Percentiles rank a stretch among this genome's conserved stretches.
phyloP scores from a whole-genome alignment of 2,113 vertebrate genomes.

The Procavia capensis region DNA sequence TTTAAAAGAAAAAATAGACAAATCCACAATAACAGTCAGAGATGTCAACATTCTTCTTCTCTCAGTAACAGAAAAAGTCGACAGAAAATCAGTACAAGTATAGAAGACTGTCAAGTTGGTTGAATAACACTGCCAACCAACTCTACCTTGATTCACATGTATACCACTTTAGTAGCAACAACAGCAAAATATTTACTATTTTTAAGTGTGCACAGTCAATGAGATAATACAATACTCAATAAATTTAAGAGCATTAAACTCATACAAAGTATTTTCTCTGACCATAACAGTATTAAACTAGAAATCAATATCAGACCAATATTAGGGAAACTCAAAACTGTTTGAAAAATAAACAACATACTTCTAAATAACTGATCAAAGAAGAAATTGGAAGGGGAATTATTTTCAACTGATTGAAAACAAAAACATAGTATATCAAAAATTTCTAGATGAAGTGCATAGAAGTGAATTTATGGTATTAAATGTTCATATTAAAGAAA shows the following conservation, averaged over 20 bases:
- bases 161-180: neutral
- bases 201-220: neutral
- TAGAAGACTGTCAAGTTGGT: too few species aligned
- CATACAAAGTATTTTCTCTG: neutral
- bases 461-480: neutral
- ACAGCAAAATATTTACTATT: neutral
- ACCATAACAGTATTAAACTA: neutral
- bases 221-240: neutral
- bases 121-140: neutral
- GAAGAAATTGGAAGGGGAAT: neutral
- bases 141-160: neutral
- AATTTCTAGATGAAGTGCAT: neutral
- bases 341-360: neutral
- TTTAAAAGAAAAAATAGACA: neutral
- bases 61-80: neutral
- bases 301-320: neutral
- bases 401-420: neutral
- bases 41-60: neutral
- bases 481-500: neutral
- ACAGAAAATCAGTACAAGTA: neutral
- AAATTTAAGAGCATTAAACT: neutral
- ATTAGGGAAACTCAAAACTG: neutral
- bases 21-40: neutral
- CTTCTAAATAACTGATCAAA: neutral
- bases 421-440: neutral